Conservation (phyloP, 2,113 vertebrate species). For the Ptilorrhoa leucosticta region DNA sequence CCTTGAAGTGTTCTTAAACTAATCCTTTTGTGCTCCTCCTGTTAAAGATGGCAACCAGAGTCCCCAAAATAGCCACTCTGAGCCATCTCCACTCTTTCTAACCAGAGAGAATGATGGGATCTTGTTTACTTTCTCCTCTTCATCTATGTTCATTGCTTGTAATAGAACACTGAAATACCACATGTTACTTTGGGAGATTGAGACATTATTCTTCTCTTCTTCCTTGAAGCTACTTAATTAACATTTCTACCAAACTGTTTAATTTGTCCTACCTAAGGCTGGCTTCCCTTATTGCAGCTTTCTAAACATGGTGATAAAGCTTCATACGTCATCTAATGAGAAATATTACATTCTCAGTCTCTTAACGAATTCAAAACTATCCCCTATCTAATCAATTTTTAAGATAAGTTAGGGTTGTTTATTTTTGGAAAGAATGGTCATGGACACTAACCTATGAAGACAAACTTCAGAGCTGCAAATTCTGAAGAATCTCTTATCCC, state of each 20-base stretch:
- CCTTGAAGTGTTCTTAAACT: neutral
- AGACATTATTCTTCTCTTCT: neutral
- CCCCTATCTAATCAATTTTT: neutral
- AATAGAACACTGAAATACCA: neutral
- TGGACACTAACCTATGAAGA: neutral
- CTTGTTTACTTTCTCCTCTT: neutral
- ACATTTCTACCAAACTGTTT: neutral
- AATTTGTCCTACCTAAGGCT: neutral
- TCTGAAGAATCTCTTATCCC: neutral
- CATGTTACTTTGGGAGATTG: neutral
- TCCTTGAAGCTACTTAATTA: constrained; percentile 13
- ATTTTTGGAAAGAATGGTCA: neutral
- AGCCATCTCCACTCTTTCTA: neutral
- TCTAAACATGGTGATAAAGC: neutral
- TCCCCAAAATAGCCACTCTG: neutral
- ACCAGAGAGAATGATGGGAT: neutral
- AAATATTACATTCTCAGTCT: neutral
- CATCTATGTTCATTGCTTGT: neutral
- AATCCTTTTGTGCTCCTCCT: neutral
- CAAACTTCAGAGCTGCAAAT: neutral
- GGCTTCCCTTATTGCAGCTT: neutral
- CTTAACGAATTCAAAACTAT: neutral
- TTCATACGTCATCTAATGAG: neutral
- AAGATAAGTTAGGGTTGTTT: neutral
- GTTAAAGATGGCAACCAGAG: neutral